phyloP scores from a whole-genome alignment of 92 coral and sea anemone genomes.

The Umimayanthus chanpuru region DNA sequence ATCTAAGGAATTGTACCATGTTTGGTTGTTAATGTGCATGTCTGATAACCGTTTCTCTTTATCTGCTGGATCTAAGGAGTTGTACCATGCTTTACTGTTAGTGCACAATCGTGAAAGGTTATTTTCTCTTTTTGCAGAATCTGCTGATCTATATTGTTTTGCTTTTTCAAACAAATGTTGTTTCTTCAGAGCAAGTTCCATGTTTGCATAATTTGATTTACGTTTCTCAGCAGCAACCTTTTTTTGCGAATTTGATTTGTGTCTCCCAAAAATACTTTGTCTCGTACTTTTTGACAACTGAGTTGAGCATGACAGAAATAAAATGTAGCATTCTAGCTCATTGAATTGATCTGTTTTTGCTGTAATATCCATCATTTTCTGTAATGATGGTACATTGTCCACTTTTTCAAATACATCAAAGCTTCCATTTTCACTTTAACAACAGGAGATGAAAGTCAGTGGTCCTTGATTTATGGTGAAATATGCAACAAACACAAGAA shows the following conservation, averaged over 20 bases:
- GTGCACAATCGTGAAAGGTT: background rate
- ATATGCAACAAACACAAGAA: conserved; percentile 19
- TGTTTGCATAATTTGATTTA: conserved; percentile 39
- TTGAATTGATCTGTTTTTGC: conserved; percentile 28
- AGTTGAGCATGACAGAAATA: conserved; percentile 32
- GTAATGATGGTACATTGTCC: conserved; percentile 26
- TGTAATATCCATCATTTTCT: conserved; percentile 36
- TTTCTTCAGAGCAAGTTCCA: conserved; percentile 42
- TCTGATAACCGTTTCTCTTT: conserved; percentile 14
- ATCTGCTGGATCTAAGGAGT: background rate
- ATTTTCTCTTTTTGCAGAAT: conserved; percentile 20
- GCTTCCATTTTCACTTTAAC: conserved; percentile 22
- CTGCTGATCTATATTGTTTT: conserved; percentile 21
- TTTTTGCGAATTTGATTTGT: conserved; percentile 38
- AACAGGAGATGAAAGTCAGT: conserved; percentile 41
- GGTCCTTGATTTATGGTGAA: conserved; percentile 25
- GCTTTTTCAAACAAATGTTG: conserved; percentile 36
- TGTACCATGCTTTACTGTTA: conserved; percentile 3
- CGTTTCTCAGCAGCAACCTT: conserved; percentile 23
- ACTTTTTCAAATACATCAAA: conserved; percentile 38
- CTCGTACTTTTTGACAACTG: conserved; percentile 38
- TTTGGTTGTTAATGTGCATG: conserved; percentile 3
- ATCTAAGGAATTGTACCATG: conserved; percentile 25
- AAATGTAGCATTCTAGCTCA: conserved; percentile 37
- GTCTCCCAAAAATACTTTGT: conserved; percentile 38